Conservation (phyloP, 1,140 invertebrate species). For the Asobara japonica region DNA sequence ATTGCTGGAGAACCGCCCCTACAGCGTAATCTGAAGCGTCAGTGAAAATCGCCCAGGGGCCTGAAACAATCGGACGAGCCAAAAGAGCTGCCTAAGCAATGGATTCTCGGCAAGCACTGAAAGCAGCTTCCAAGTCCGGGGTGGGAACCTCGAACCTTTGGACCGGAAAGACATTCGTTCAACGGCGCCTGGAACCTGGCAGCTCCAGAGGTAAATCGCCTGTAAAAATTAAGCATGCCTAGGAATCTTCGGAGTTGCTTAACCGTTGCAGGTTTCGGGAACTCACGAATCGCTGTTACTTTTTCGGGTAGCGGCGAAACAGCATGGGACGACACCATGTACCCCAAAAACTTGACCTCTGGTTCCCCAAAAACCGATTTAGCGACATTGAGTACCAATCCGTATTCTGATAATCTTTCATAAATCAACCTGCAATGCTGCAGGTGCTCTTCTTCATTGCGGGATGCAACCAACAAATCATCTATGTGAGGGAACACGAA, state of each 20-base stretch:
- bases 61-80: background rate
- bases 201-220: slow-evolving; percentile 29
- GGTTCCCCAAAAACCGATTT: background rate
- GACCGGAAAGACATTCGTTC: background rate
- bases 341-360: background rate
- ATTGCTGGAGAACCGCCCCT: slow-evolving; percentile 48
- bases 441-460: background rate
- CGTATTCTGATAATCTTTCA: background rate
- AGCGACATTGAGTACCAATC: background rate
- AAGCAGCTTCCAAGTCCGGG: background rate
- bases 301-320: slow-evolving; percentile 41
- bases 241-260: slow-evolving; percentile 47
- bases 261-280: slow-evolving; percentile 34
- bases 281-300: slow-evolving; percentile 41
- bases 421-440: background rate
- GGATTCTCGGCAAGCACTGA: background rate
- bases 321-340: slow-evolving; percentile 17
- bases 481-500: too few species aligned
- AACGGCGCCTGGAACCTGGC: too few species aligned
- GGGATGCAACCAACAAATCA: background rate
- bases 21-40: slow-evolving; percentile 46
- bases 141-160: background rate
- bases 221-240: slow-evolving; percentile 53
- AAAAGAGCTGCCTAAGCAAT: background rate
- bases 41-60: slow-evolving; percentile 14